phyloP scores from a whole-genome alignment of 2,113 vertebrate genomes.

The Rhinichthys klamathensis region DNA sequence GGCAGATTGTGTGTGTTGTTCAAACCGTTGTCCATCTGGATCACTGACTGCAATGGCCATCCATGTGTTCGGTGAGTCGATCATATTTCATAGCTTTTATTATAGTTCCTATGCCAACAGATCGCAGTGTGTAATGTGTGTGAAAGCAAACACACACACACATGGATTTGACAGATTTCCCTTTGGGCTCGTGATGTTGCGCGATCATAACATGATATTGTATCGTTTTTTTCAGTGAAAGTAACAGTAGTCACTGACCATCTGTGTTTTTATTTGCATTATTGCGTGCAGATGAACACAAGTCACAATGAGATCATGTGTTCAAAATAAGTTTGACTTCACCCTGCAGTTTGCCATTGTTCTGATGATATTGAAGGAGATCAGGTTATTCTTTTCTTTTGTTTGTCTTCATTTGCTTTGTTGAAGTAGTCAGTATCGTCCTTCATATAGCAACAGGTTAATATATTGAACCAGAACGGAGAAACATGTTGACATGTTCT shows the following conservation, averaged over 20 bases:
- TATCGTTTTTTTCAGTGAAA: neutral
- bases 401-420: slow-evolving; percentile 1
- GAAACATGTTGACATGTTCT: neutral
- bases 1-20: slow-evolving; percentile 41
- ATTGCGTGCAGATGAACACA: neutral
- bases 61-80: slow-evolving; percentile 81
- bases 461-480: neutral
- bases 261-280: neutral
- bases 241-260: neutral
- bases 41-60: slow-evolving; percentile 71
- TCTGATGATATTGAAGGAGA: neutral
- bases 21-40: slow-evolving; percentile 55
- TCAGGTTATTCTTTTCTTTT: neutral
- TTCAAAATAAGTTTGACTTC: neutral
- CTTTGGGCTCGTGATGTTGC: neutral
- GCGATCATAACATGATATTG: neutral
- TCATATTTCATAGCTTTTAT: neutral
- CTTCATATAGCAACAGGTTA: neutral
- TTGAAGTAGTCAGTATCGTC: neutral
- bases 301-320: neutral
- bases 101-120: neutral
- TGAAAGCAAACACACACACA: neutral
- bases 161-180: too few relatives aligned
- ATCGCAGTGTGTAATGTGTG: neutral
- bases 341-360: neutral